phyloP scores from a whole-genome alignment of 2,888 invertebrate genomes.

The Eupithecia exiguata region DNA sequence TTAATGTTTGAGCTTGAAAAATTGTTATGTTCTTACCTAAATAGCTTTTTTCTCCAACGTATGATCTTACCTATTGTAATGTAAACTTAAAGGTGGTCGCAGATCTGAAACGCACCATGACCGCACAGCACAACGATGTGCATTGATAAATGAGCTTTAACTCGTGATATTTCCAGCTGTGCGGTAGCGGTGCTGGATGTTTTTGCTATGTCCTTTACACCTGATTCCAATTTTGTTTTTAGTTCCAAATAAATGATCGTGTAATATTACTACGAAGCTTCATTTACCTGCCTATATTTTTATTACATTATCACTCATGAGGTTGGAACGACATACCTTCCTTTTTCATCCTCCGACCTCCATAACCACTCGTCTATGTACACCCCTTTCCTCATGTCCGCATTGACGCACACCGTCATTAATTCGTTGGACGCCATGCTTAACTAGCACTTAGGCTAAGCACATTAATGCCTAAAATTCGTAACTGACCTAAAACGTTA shows the following conservation, averaged over 20 bases:
- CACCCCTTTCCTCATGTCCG: background rate
- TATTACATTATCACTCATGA: background rate
- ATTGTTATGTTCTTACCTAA: background rate
- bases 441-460: background rate
- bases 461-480: background rate
- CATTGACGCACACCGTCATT: background rate
- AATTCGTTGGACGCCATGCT: background rate
- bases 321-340: background rate
- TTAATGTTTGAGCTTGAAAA: background rate
- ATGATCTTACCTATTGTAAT: background rate
- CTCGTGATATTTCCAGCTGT: background rate
- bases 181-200: background rate
- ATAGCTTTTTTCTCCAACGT: background rate
- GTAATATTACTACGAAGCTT: no score
- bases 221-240: background rate
- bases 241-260: background rate
- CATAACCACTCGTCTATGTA: background rate
- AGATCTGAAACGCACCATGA: background rate
- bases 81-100: background rate
- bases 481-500: background rate
- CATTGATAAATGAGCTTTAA: background rate
- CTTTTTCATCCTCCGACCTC: background rate
- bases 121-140: background rate
- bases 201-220: background rate
- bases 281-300: background rate